These are phyloP conservation scores for Actinia equina DNA, from an alignment of 64 coral and sea anemone species.

Conservation along the genomic window DNA sequence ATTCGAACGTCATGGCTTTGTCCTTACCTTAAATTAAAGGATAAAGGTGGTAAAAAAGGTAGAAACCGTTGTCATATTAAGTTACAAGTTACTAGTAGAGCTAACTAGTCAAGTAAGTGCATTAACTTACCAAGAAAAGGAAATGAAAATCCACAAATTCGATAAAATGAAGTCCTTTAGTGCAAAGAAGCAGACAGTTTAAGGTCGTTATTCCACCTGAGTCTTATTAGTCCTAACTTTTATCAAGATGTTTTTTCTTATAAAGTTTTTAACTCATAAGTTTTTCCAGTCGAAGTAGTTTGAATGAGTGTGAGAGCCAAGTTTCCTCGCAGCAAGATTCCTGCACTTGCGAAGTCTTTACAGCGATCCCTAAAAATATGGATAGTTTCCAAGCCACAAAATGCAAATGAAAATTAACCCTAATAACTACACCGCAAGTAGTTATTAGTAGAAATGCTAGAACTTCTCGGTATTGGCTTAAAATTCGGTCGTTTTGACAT, in stretches of 20 bases:
- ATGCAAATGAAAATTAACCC: not conserved
- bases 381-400: not conserved
- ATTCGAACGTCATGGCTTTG: not conserved
- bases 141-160: not conserved
- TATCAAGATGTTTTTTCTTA: not conserved
- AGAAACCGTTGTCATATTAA: not conserved
- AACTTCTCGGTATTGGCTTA: not conserved
- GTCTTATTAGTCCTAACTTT: not conserved
- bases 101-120: not conserved
- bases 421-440: not conserved
- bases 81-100: not conserved
- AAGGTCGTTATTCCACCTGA: not conserved
- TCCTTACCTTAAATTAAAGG: not conserved
- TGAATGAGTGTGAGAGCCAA: not conserved
- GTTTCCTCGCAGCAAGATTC: not conserved
- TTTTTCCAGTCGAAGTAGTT: not conserved
- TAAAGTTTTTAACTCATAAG: not conserved
- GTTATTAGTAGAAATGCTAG: not conserved
- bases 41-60: not conserved
- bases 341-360: not conserved
- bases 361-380: not conserved
- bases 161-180: not conserved
- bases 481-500: not conserved
- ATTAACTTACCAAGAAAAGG: not conserved
- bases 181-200: not conserved